Evolutionary conservation across 2,797 vertebrate genomes (phyloP), one percentile per base, ranked within the genome.

Genomic region (Hemitrygon akajei): DNA sequence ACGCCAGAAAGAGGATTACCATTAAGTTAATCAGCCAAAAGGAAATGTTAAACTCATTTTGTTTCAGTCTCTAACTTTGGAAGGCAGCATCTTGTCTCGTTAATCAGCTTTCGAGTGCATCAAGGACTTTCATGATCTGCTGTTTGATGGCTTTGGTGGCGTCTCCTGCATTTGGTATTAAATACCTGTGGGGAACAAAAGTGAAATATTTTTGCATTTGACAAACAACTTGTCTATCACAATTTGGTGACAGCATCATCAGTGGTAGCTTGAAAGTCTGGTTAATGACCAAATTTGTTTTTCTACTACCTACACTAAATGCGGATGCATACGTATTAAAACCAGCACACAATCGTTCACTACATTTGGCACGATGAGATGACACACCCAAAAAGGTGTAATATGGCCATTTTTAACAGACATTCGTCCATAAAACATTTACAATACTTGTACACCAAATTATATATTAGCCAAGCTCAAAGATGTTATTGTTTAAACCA

Each of bases 121-220:
- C 99, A 58, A 99, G 97, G 94, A 99, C 98, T 96, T 98, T 99
- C 98, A 99, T 99, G 96, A 99, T 99, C 97, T 99, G 99, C 96
- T 99, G 99, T 96, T 99, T 99, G 96, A 99, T 99, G 96, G 98
- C 98, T 97, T 99, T 99, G 94, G 99, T 99, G 95, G 99, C 99
- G 69, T 99, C 99, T n/a, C 98, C 98, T 56, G 99, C 99, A 80
- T 99, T 98, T 95, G 99, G 98, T 96, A 99, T 99, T 96, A 99
- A 97, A 96, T 99, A 99, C 95, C 99, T 99, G 95, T 30, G 3
- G 22, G 71, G 71, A 25, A 73, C 6, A 73, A 94, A 75, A 37
- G 73, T n/a, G 94, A 47, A 73, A 58, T 89, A 47, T 27, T 81
- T 75, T 20, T 47, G 7, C 47, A 60, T 56, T 66, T 66, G 93